Percentiles rank a stretch among this genome's conserved stretches.
Evolutionary conservation across 2,888 invertebrate genomes (phyloP).

Genomic region (Ophioninae sp.): DNA sequence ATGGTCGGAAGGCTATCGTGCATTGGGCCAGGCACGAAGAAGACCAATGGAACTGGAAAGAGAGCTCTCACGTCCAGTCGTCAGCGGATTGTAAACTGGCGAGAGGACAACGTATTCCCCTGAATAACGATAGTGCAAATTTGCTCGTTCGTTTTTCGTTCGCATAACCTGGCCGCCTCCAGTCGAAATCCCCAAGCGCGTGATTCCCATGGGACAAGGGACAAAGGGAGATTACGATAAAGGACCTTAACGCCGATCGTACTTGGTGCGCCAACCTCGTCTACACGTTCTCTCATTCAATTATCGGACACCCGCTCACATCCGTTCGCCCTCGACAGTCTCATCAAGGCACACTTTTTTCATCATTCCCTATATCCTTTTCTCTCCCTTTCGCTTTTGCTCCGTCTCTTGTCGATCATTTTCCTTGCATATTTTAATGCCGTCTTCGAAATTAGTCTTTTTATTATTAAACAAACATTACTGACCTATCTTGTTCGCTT

Average conservation of each 20-base stretch:
- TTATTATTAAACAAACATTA: too few species aligned
- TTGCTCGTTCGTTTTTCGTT: conserved; percentile 55
- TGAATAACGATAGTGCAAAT: conserved; percentile 71
- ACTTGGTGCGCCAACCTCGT: conserved; percentile 73
- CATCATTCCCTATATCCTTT: conserved; percentile 42
- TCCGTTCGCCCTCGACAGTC: conserved; percentile 64
- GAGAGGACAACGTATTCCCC: conserved; percentile 62
- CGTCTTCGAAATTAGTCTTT: not conserved
- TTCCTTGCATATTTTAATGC: not conserved
- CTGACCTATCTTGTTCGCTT: too few species aligned
- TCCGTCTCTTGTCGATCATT: not conserved
- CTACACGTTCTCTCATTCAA: conserved; percentile 74
- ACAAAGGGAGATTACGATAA: conserved; percentile 59
- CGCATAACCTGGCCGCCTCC: conserved; percentile 13
- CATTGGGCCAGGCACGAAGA: conserved; percentile 18
- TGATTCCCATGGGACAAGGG: conserved; percentile 44
- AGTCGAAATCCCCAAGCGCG: conserved; percentile 8
- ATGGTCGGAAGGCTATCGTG: not conserved
- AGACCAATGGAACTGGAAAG: conserved; percentile 11
- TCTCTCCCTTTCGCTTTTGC: conserved; percentile 21
- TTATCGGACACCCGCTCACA: conserved; percentile 72
- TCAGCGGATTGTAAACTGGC: conserved; percentile 58
- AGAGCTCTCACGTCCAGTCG: conserved; percentile 54
- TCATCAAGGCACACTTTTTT: conserved; percentile 56
- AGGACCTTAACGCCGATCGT: conserved; percentile 68